Evolutionary conservation across 2,113 vertebrate genomes (phyloP).

Genomic region (Cynopterus brachyotis): DNA sequence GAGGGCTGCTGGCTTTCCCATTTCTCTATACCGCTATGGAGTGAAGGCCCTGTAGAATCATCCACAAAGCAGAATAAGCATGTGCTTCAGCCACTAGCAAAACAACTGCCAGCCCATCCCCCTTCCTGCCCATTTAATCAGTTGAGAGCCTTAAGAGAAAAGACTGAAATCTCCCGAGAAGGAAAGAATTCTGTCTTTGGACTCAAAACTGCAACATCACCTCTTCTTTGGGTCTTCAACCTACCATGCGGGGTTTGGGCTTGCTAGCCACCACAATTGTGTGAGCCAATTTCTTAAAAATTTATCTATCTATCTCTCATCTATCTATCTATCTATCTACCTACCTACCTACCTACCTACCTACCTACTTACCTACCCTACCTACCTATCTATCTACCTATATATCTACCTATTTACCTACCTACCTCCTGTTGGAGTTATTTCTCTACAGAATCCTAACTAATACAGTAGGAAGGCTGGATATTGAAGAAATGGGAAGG

Average conservation of each 20-base stretch:
- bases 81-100: not conserved
- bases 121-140: no score
- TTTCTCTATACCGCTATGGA: not conserved
- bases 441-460: not conserved
- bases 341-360: no score
- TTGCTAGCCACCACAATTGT: not conserved
- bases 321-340: no score
- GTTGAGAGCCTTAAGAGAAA: not conserved
- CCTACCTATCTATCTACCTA: no score
- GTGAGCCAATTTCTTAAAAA: not conserved
- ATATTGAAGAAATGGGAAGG: not conserved
- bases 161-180: not conserved
- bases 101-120: no score
- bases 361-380: no score
- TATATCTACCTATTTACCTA: not conserved
- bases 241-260: not conserved
- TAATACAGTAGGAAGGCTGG: not conserved
- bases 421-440: not conserved
- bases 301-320: not conserved
- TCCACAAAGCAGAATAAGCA: not conserved
- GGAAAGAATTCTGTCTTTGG: not conserved
- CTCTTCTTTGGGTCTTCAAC: not conserved
- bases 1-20: not conserved
- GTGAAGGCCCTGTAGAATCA: not conserved
- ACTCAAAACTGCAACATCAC: not conserved